Conservation (phyloP, 2,888 invertebrate species). For the Megastigmus dorsalis region DNA sequence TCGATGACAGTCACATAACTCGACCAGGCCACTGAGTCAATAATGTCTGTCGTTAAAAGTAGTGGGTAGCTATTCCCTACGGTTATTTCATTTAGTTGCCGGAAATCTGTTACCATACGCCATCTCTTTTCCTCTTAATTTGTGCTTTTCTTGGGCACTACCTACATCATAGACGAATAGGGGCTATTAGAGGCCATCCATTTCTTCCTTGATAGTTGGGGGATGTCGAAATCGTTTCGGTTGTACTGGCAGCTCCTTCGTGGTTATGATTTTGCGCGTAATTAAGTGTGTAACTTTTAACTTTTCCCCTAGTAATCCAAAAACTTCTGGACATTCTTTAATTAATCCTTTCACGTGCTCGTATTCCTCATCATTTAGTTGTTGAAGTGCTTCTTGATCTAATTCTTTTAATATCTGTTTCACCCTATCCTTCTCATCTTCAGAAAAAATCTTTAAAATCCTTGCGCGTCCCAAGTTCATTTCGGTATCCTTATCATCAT, state of each 20-base stretch:
- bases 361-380: background rate
- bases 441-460: background rate
- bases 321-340: background rate
- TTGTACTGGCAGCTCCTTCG: background rate
- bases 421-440: background rate
- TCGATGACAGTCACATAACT: background rate
- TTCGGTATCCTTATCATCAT: too few relatives aligned
- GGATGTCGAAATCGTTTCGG: background rate
- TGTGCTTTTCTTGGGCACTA: background rate
- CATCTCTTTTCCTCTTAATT: background rate
- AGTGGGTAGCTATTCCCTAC: background rate
- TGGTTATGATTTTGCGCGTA: background rate
- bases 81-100: too few relatives aligned
- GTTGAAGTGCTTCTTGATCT: background rate
- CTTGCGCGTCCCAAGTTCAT: background rate
- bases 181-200: background rate
- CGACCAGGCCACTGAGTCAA: background rate
- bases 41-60: background rate
- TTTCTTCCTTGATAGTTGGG: background rate
- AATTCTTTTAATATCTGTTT: background rate
- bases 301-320: background rate
- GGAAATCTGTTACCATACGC: background rate
- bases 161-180: background rate
- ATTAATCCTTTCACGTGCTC: conserved; percentile 3
- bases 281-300: too few relatives aligned